Percentiles rank a stretch among this genome's conserved stretches.
Conservation (phyloP, 2,888 invertebrate genomes). For the Cephus pygmeus region DNA sequence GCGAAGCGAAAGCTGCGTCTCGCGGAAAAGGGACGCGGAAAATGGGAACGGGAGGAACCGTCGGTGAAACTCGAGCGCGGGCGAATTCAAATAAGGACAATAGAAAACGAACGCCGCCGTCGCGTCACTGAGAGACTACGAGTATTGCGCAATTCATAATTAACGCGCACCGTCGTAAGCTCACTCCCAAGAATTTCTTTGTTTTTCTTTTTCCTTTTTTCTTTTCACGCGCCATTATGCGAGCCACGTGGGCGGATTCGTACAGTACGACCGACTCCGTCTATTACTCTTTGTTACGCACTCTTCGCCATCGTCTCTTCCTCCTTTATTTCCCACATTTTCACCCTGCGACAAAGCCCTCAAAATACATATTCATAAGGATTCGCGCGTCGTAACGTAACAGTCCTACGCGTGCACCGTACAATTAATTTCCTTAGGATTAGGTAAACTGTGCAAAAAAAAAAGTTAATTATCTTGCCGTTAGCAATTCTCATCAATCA, state of each 20-base stretch:
- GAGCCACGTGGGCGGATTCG: constrained; percentile 20
- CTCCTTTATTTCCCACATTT: neutral
- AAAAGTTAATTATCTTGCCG: neutral
- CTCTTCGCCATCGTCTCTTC: neutral
- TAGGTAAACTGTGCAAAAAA: neutral
- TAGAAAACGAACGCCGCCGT: neutral
- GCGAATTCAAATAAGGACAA: neutral
- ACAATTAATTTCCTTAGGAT: neutral
- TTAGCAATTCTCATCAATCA: neutral
- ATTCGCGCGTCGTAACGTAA: neutral
- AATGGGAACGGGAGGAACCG: neutral
- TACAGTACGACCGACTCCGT: constrained; percentile 3
- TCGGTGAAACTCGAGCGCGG: neutral
- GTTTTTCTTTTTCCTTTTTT: constrained; percentile 12
- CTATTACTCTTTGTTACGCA: constrained; percentile 8
- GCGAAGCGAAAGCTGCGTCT: neutral
- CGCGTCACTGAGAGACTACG: neutral
- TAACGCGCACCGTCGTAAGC: neutral
- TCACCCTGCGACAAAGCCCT: neutral
- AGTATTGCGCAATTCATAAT: neutral
- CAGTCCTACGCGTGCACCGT: neutral
- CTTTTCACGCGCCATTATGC: constrained; percentile 26
- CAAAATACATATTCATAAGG: neutral
- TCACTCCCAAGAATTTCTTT: constrained; percentile 12
- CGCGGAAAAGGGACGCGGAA: neutral